These are phyloP conservation scores for Streblospio benedicti DNA, from an alignment of 1,140 invertebrate genomes.

Conservation along the genomic window DNA sequence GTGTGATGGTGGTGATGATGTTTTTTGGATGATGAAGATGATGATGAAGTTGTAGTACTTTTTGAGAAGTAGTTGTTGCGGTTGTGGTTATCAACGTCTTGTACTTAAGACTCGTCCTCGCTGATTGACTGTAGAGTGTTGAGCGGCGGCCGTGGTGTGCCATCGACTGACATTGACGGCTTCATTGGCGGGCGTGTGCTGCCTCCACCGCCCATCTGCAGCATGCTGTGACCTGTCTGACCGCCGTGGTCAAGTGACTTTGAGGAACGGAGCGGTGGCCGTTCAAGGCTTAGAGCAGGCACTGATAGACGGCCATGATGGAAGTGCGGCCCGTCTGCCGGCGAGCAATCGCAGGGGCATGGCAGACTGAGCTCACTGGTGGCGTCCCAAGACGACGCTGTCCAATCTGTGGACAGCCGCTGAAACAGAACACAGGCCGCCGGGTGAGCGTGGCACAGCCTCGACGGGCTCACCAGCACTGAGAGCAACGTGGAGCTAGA, in stretches of 20 bases:
- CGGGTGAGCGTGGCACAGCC: too few relatives aligned
- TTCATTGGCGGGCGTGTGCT: not conserved
- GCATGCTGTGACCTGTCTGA: not conserved
- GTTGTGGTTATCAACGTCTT: too few relatives aligned
- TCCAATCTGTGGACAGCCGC: constrained; percentile 10
- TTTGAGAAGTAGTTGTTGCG: too few relatives aligned
- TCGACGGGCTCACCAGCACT: not conserved
- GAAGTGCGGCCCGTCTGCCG: not conserved
- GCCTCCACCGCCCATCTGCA: not conserved
- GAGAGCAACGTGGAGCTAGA: not conserved
- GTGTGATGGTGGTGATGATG: too few relatives aligned
- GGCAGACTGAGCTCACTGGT: not conserved
- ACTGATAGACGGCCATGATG: not conserved
- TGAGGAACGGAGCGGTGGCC: not conserved
- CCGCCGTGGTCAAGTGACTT: not conserved
- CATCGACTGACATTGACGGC: not conserved
- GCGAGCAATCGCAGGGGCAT: not conserved
- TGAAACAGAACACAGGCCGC: constrained; percentile 2
- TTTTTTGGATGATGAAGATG: too few relatives aligned
- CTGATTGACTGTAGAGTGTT: too few relatives aligned
- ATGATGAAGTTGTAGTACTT: too few relatives aligned
- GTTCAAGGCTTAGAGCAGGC: not conserved
- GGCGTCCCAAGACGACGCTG: constrained; percentile 9
- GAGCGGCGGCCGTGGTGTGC: too few relatives aligned
- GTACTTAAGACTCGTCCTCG: too few relatives aligned